Percentiles rank a stretch among this genome's conserved stretches.
Conservation (phyloP, 2,888 invertebrate genomes). For the Candidula unifasciata region DNA sequence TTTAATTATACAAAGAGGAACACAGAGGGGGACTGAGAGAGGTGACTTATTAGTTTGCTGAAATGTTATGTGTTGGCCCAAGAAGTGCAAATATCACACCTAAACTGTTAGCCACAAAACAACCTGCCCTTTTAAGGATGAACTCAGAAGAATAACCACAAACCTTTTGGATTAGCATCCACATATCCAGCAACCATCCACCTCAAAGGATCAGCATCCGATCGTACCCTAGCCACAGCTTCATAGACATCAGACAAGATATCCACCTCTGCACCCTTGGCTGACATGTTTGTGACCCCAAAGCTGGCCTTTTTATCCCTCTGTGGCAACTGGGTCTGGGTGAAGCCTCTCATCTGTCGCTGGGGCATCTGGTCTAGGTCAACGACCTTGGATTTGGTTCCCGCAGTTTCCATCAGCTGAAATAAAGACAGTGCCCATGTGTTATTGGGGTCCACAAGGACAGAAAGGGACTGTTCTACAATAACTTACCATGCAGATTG, state of each 20-base stretch:
- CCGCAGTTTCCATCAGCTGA: conserved; percentile 74
- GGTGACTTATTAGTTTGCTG: not conserved
- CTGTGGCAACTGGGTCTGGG: conserved; percentile 68
- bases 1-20: too few relatives aligned
- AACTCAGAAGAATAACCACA: conserved; percentile 30
- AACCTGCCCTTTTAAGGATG: too few relatives aligned
- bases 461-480: too few relatives aligned
- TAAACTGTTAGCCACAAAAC: too few relatives aligned
- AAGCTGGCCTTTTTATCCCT: conserved; percentile 57
- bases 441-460: too few relatives aligned
- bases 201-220: conserved; percentile 60
- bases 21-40: too few relatives aligned
- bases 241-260: conserved; percentile 47
- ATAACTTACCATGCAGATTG: too few relatives aligned
- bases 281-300: conserved; percentile 65
- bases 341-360: conserved; percentile 74
- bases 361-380: conserved; percentile 64
- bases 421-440: too few relatives aligned
- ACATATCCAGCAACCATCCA: conserved; percentile 66
- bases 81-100: too few relatives aligned
- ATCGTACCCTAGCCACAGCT: conserved; percentile 57
- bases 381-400: conserved; percentile 73
- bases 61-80: too few relatives aligned
- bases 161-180: conserved; percentile 64
- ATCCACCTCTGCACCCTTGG: conserved; percentile 61